Evolutionary conservation across 2,888 invertebrate species (phyloP), one percentile per base, ranked within the genome.

Genomic region (Slavum lentiscoides): DNA sequence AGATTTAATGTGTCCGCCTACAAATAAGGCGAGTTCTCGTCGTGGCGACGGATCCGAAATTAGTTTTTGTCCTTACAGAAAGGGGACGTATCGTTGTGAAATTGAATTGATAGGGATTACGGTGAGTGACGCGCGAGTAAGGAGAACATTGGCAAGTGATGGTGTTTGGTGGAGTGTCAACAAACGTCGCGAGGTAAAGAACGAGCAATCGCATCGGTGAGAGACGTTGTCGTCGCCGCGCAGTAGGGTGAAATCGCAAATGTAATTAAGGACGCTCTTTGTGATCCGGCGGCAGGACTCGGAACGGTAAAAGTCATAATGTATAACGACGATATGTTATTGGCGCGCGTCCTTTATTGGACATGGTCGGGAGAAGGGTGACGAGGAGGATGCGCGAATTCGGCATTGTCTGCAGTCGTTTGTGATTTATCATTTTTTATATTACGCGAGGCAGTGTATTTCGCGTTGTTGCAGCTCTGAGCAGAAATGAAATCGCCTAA

Each of bases 181-280:
- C 30, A 30, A 4, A 30, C 30, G 30, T 30, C 30, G 30, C 30
- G 30, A 30, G 30, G 30, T 30, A 30, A 30, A 30, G 30, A 30
- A 30, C 30, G 30, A 30, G 30, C 30, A 30, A 30, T 30, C 30
- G 62, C 55, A 55, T 58, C 70, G 21, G 43, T 43, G 11, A 39
- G 3, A 7, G 49, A 21, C 30, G 19, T 9, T 11, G 37, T 19
- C 43, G 73, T 37, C 43, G 43, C 9, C 9, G 23, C 19, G 7
- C 21, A 17, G 7, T 23, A 1, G 74, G 74, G 66, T 66, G 74
- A 74, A 66, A 66, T 74, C 11, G 55, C 74, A 55, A 74, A 74
- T 39, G 66, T 55, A 66, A 74, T 74, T 39, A 66, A 74, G 55
- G 74, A 5, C 11, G 64, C 39, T 66, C 30, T 68, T 58, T 66